Percentiles rank a stretch among this genome's conserved stretches.
Conservation (phyloP, 2,797 vertebrate genomes). For the Rhinella marina region DNA sequence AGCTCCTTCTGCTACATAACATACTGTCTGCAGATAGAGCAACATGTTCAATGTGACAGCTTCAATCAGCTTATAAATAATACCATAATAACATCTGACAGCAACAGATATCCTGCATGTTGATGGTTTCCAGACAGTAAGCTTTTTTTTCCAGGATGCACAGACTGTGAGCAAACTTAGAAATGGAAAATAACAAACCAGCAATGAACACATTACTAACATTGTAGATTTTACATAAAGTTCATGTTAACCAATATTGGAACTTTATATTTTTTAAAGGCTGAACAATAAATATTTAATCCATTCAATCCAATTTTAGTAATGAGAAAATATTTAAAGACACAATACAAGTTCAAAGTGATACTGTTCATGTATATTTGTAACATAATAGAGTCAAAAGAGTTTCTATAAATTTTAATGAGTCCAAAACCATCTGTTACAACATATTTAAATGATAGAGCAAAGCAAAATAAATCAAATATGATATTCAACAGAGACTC, state of each 20-base stretch:
- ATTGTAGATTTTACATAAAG: neutral
- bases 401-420: constrained; percentile 29
- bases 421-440: constrained; percentile 41
- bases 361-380: neutral
- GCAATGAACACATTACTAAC: neutral
- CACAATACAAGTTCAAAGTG: neutral
- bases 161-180: no score
- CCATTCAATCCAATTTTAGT: neutral
- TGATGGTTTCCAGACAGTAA: no score
- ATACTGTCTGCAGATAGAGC: no score
- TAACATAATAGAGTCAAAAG: neutral
- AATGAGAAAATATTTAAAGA: neutral
- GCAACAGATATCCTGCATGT: neutral
- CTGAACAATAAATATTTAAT: no score
- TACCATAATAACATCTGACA: neutral
- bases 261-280: no score
- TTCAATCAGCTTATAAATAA: no score
- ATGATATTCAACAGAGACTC: constrained; percentile 43
- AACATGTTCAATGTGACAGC: no score
- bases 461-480: constrained; percentile 54
- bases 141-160: neutral
- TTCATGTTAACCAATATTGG: no score
- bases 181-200: no score
- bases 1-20: no score
- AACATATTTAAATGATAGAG: constrained; percentile 34